phyloP scores from a whole-genome alignment of 2,113 vertebrate species.

The Tylochromis polylepis region DNA sequence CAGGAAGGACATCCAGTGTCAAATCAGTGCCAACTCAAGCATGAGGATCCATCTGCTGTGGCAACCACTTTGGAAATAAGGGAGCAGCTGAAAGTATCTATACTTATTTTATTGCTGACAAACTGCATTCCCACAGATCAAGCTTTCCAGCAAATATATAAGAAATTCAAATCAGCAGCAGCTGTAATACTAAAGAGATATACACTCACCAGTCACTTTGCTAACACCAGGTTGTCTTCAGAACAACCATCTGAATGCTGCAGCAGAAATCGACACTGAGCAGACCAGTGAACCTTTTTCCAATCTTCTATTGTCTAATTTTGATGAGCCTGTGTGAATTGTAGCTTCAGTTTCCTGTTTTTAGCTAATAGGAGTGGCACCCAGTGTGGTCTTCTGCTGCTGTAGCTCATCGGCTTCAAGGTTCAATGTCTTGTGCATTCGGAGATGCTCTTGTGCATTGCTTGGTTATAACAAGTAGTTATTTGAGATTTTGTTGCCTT shows the following conservation, averaged over 20 bases:
- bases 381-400: neutral
- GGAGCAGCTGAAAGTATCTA: neutral
- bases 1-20: neutral
- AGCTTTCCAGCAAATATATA: neutral
- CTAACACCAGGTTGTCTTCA: neutral
- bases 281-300: neutral
- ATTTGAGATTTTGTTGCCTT: neutral
- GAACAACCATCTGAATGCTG: neutral
- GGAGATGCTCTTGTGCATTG: neutral
- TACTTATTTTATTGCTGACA: neutral
- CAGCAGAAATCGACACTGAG: neutral
- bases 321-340: neutral
- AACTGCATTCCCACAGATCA: neutral
- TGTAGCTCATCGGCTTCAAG: neutral
- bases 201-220: neutral
- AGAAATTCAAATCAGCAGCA: neutral
- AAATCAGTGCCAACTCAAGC: neutral
- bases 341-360: neutral
- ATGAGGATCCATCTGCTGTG: neutral
- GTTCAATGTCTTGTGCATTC: neutral
- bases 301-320: neutral
- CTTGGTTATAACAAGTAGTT: neutral
- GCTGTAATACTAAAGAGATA: neutral
- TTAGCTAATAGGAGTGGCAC: neutral
- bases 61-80: neutral